These are phyloP conservation scores for Andrena cerasifolii DNA, from an alignment of 1,140 invertebrate genomes.

Conservation along the genomic window DNA sequence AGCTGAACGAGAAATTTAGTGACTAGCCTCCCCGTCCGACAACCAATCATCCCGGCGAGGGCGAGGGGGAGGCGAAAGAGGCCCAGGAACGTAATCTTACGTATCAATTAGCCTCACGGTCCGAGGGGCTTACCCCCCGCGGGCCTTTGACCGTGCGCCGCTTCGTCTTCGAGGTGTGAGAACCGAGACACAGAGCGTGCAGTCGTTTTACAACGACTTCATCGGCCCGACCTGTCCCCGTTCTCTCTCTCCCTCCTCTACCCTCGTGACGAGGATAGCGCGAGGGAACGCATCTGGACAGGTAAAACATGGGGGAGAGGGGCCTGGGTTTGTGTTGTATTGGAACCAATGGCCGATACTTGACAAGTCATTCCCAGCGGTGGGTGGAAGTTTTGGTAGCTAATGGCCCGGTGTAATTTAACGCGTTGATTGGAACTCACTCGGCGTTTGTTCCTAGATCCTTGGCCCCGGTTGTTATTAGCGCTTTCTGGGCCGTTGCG, in stretches of 20 bases:
- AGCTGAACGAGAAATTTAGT: conserved; percentile 72
- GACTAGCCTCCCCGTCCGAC: conserved; percentile 64
- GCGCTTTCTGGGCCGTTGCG: neutral
- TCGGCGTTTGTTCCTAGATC: conserved; percentile 36
- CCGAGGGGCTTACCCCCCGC: conserved; percentile 81
- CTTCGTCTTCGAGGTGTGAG: conserved; percentile 80
- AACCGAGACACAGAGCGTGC: conserved; percentile 71
- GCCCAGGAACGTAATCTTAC: conserved; percentile 81
- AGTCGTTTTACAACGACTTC: conserved; percentile 76
- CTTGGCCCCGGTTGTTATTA: neutral
- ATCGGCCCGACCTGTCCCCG: conserved; percentile 58
- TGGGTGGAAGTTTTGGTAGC: conserved; percentile 61
- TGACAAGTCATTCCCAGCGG: conserved; percentile 50
- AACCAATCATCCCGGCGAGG: conserved; percentile 72
- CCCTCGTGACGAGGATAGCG: neutral
- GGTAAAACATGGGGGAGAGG: conserved; percentile 52
- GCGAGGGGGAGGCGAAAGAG: conserved; percentile 20
- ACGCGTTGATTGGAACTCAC: conserved; percentile 47
- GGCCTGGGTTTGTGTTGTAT: conserved; percentile 21
- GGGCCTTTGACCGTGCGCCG: conserved; percentile 82
- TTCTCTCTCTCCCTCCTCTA: neutral
- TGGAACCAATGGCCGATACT: conserved; percentile 52
- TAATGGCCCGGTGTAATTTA: conserved; percentile 57
- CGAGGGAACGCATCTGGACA: conserved; percentile 61
- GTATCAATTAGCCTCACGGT: conserved; percentile 83